Evolutionary conservation across 2,113 vertebrate genomes (phyloP), one percentile per base, ranked within the genome.

Genomic region (Podarcis raffonei): DNA sequence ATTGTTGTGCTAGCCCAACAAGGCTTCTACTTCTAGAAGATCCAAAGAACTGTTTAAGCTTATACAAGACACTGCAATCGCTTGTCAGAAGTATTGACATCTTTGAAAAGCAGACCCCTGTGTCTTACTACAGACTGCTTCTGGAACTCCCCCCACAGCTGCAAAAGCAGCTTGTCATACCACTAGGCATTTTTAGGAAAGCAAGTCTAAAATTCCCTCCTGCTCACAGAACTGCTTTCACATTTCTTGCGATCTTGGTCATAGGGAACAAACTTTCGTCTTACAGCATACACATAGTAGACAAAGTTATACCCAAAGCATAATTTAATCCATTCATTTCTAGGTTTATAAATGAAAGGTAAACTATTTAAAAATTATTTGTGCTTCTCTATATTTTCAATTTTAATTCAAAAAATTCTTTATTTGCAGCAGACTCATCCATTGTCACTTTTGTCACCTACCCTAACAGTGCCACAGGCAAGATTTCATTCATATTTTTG

Each of bases 381-480:
- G 91, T 85, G 72, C 9, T 78, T 0, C 25, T 87, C 81, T 78
- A 25, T 71, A 68, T 75, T 0, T 90, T 86, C 72, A 76, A 30
- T 87, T 71, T 74, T 65, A 30, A 81, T 82, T 92, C 13, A 68
- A 76, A 83, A 57, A 35, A 77, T 68, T 83, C 23, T 82, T 81
- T 83, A 23, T 32, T 0, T 1, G 2, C 79, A 68, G 77, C 75
- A 82, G 92, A 95, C 89, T 94, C 93, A 25, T 91, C 87, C 89
- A 12, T 94, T 93, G 11, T 95, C 93, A 89, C 89, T 92, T 95
- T 95, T 88, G 68, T 95, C 87, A 86, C 92, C 39, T 95, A 86
- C 86, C 86, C 91, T 91, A 93, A 94, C 92, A 95, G 81, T 95
- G 90, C 83, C 93, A 83, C 92, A 94, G 95, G 94, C 95, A 97